phyloP scores from a whole-genome alignment of 2,797 vertebrate genomes.

The Gymnothorax reevesii region DNA sequence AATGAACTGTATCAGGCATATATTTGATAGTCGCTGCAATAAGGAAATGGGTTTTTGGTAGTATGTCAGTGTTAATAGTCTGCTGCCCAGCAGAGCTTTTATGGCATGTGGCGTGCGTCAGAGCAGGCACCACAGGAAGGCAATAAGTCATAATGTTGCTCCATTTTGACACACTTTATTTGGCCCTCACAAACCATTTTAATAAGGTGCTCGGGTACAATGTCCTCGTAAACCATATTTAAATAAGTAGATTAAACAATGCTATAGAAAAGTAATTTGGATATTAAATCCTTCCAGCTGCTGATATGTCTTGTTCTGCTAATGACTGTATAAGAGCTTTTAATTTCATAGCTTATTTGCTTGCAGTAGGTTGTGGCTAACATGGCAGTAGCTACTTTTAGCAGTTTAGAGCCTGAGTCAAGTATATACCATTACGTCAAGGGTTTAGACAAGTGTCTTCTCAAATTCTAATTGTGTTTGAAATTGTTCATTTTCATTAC shows the following conservation, averaged over 20 bases:
- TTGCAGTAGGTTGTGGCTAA: too few species aligned
- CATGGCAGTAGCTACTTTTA: not conserved
- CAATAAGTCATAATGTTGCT: not conserved
- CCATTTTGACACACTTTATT: slow-evolving; percentile 19
- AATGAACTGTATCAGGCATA: not conserved
- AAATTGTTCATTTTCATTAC: too few species aligned
- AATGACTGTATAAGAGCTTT: too few species aligned
- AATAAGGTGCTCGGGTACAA: not conserved
- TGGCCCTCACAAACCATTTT: too few species aligned
- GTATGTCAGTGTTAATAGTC: slow-evolving; percentile 4
- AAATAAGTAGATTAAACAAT: slow-evolving; percentile 30
- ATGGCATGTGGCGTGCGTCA: not conserved
- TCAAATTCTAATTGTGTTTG: too few species aligned
- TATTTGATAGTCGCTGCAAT: slow-evolving; percentile 28
- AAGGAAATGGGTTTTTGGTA: slow-evolving; percentile 33
- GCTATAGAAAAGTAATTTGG: not conserved
- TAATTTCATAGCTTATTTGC: too few species aligned
- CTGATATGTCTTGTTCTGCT: not conserved
- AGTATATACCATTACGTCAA: not conserved
- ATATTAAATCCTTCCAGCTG: not conserved
- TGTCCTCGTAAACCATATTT: slow-evolving; percentile 22
- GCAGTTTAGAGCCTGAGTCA: slow-evolving; percentile 16
- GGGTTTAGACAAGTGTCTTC: too few species aligned
- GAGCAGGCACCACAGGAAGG: slow-evolving; percentile 16
- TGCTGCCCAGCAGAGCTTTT: slow-evolving; percentile 10